A percentile compares a stretch with the other conserved stretches of the same genome.
Evolutionary conservation across 2,113 vertebrate species (phyloP).

Genomic region (Muntiacus muntjak): DNA sequence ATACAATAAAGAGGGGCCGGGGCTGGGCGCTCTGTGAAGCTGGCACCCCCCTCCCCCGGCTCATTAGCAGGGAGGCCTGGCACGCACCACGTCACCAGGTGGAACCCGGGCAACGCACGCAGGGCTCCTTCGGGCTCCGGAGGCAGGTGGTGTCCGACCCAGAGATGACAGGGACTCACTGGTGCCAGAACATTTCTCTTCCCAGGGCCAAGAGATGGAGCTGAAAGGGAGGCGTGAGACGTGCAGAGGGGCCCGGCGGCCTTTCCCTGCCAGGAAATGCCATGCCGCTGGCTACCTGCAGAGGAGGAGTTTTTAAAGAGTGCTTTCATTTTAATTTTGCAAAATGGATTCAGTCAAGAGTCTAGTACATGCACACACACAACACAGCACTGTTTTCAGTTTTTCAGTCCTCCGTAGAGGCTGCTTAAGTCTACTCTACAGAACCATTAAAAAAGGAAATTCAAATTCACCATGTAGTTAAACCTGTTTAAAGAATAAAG

Average conservation of each 20-base stretch:
- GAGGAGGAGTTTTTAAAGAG: not conserved
- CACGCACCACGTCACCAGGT: constrained; percentile 71
- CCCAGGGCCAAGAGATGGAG: not conserved
- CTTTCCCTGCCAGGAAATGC: constrained; percentile 12
- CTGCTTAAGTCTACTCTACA: constrained; percentile 12
- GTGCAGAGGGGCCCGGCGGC: not conserved
- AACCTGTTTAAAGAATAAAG: not conserved
- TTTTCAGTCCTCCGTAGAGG: not conserved
- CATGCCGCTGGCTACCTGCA: not conserved
- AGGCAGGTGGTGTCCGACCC: constrained; percentile 78
- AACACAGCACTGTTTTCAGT: not conserved
- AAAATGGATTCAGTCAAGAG: not conserved
- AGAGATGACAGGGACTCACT: constrained; percentile 61
- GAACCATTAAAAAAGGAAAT: not conserved
- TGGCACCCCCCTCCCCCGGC: constrained; percentile 56
- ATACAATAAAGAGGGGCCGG: constrained; percentile 75
- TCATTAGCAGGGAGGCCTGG: constrained; percentile 72
- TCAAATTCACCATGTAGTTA: not conserved
- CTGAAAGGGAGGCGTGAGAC: constrained; percentile 34
- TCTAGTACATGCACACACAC: not conserved
- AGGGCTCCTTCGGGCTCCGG: constrained; percentile 69
- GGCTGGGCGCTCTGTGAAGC: constrained; percentile 64
- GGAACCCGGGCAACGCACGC: constrained; percentile 57
- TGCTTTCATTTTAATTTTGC: constrained; percentile 32
- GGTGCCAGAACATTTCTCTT: constrained; percentile 65